These are phyloP conservation scores for Lycaena phlaeas DNA, from an alignment of 2,888 invertebrate species.

Conservation along the genomic window DNA sequence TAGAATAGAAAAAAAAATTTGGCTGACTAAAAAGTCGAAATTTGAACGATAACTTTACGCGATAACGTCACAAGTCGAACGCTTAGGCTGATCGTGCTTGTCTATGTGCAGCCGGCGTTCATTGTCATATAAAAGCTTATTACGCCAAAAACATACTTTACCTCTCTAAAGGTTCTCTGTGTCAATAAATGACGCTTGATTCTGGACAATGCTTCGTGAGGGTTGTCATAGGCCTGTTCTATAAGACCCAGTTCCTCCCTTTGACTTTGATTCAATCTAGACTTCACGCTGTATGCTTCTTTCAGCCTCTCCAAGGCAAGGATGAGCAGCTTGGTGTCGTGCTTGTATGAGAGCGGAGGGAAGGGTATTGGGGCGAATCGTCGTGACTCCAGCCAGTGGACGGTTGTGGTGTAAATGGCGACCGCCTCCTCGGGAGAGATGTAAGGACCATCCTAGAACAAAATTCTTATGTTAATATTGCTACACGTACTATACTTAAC, in stretches of 20 bases:
- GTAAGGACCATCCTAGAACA: constrained; percentile 92
- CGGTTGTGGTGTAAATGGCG: constrained; percentile 99
- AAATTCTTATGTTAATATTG: too few relatives aligned
- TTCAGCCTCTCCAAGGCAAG: constrained; percentile 96
- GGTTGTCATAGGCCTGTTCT: constrained; percentile 99
- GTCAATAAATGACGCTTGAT: constrained; percentile 99
- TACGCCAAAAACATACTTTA: too few relatives aligned
- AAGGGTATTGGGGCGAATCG: constrained; percentile 99
- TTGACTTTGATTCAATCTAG: constrained; percentile 97
- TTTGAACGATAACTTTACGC: too few relatives aligned
- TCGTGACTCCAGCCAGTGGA: constrained; percentile 99
- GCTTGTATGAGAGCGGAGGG: constrained; percentile 99
- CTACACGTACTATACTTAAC: too few relatives aligned
- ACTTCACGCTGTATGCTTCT: constrained; percentile 98
- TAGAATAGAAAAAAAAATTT: too few relatives aligned
- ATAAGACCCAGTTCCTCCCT: constrained; percentile 98
- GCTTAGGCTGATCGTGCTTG: too few relatives aligned
- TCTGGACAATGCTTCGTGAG: constrained; percentile 98
- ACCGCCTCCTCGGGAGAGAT: constrained; percentile 99
- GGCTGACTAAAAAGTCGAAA: too few relatives aligned
- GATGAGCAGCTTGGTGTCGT: constrained; percentile 98
- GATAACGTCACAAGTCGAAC: too few relatives aligned
- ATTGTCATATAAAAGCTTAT: too few relatives aligned
- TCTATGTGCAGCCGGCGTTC: too few relatives aligned
- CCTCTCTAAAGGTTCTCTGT: constrained; percentile 98